These are phyloP conservation scores for Phacellophora camtschatica DNA, from an alignment of 30 jellyfish, hydroid and myxozoan species.

Conservation along the genomic window DNA sequence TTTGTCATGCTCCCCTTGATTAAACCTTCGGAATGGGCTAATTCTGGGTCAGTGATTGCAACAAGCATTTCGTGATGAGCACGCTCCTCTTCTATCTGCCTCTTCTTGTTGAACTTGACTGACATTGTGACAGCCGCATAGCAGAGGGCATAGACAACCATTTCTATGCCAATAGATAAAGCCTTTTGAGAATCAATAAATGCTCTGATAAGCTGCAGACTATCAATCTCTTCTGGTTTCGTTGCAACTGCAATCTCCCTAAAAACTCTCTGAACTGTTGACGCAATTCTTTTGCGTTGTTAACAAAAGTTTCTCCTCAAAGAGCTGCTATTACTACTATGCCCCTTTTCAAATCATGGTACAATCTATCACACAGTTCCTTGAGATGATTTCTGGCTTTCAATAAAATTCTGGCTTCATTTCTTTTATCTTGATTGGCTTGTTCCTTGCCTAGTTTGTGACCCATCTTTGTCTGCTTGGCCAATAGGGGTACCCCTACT, in stretches of 20 bases:
- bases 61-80: not conserved
- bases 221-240: too few relatives aligned
- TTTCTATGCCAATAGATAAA: too few relatives aligned
- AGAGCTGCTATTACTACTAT: not conserved
- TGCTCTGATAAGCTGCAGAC: too few relatives aligned
- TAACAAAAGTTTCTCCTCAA: not conserved
- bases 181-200: too few relatives aligned
- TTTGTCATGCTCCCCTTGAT: not conserved
- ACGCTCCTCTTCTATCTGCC: not conserved
- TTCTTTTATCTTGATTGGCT: not conserved
- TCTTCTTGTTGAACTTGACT: too few relatives aligned
- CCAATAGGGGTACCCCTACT: not conserved
- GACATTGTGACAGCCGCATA: too few relatives aligned
- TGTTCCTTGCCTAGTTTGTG: not conserved
- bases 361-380: not conserved
- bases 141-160: too few relatives aligned
- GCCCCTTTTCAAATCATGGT: not conserved
- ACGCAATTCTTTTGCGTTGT: conserved; percentile 5
- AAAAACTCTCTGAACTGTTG: too few relatives aligned
- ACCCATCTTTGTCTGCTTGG: not conserved
- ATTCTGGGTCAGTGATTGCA: not conserved
- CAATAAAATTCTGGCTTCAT: not conserved
- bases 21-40: not conserved
- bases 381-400: not conserved
- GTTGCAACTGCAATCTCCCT: too few relatives aligned